Base-by-base conservation (phyloP, 2,113 vertebrate genomes). In the Scytalopus superciliaris region DNA sequence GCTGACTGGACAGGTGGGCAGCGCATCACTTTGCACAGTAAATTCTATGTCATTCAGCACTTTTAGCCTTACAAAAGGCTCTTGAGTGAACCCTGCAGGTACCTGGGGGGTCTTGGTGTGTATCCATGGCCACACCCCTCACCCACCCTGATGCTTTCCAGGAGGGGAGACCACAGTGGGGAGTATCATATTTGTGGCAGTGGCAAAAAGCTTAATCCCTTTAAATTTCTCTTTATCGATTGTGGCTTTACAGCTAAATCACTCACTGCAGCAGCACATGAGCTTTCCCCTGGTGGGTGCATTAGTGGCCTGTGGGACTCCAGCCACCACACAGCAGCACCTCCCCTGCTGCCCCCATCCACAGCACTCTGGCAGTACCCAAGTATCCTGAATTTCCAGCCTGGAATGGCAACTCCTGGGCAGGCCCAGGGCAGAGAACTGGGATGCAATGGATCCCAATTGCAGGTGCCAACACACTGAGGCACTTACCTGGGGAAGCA, bases 171-270 rank as follows among this genome's bases (percentile, higher is more conserved):
- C 4, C 31, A 24, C 3, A 1, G 6, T 27, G 14, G n/a, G 53
- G 49, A 57, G 18, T 16, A 45, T 47, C 64, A 9, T 4, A 0
- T 55, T 67, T 72, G 52, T 27, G 14, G 86, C 27, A 63, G 18
- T 67, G 52, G 73, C 95, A 93, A 67, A 82, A 90, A 14, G 45
- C 60, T 81, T 95, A 95, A 98, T 96, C 96, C 94, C 90, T 95
- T 96, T 77, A 90, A 96, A 94, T 95, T 96, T 95, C 79, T 77
- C 87, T 72, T 56, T 85, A 94, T 97, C 31, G 88, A 96, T 95
- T 79, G 91, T 9, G 50, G 97, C 90, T 97, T 97, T 96, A 59
- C n/a, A 45, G 90, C 59, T 73, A 77, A 96, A 93, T 92, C 97
- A 66, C 90, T 96, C 3, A 0, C 89, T 88, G 45, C 27, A 76